A percentile compares a stretch with the other conserved stretches of the same genome.
Conservation (phyloP, 2,888 invertebrate species). For the Endotricha flammealis region DNA sequence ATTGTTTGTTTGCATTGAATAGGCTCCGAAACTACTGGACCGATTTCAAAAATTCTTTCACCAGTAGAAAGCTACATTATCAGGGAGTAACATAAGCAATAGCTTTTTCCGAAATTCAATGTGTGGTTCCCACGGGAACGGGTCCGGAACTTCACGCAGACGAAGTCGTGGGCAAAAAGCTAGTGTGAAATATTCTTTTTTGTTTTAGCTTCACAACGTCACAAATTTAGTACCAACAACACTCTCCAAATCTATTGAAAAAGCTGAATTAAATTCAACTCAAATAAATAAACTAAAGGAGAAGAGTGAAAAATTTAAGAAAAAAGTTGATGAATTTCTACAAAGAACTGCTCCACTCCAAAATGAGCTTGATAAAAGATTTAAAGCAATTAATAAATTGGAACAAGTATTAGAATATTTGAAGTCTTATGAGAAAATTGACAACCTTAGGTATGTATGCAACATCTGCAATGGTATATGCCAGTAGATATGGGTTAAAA, state of each 20-base stretch:
- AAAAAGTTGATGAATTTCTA: slow-evolving; percentile 57
- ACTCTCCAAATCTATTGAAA: slow-evolving; percentile 80
- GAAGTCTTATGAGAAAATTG: slow-evolving; percentile 82
- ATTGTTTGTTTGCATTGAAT: too few relatives aligned
- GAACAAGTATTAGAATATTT: slow-evolving; percentile 82
- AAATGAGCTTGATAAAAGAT: slow-evolving; percentile 58
- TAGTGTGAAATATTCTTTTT: too few relatives aligned
- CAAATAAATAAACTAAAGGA: slow-evolving; percentile 65
- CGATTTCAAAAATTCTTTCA: too few relatives aligned
- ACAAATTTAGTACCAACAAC: slow-evolving; percentile 81
- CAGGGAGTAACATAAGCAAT: too few relatives aligned
- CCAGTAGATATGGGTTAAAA: too few relatives aligned
- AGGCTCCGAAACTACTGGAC: too few relatives aligned
- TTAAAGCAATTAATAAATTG: slow-evolving; percentile 71
- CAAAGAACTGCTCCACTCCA: slow-evolving; percentile 58
- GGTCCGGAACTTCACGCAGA: too few relatives aligned
- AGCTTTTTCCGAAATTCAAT: too few relatives aligned
- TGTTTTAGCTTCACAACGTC: slow-evolving; percentile 80
- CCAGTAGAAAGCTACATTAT: too few relatives aligned
- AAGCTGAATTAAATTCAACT: slow-evolving; percentile 76
- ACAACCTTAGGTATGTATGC: slow-evolving; percentile 82
- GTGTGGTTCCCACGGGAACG: too few relatives aligned
- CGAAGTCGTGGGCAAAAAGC: too few relatives aligned
- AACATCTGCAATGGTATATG: too few relatives aligned
- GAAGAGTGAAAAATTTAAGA: slow-evolving; percentile 62